Evolutionary conservation across 2,888 invertebrate species (phyloP).

Genomic region (Cantharis nigra): DNA sequence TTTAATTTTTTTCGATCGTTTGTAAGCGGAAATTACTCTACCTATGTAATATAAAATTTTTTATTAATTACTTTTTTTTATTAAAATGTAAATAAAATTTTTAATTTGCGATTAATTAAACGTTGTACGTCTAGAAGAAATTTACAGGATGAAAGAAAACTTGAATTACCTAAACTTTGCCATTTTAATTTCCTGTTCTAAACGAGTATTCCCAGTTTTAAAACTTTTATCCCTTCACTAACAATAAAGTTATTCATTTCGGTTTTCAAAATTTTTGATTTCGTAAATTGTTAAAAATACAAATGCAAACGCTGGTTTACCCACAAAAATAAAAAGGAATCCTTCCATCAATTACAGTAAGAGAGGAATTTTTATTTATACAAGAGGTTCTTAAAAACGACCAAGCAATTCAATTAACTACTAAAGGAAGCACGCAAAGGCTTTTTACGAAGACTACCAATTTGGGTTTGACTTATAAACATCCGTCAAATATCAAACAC

Average conservation of each 20-base stretch:
- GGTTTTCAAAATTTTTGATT: background rate
- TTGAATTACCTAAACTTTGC: background rate
- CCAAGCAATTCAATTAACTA: constrained; percentile 20
- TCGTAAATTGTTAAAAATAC: background rate
- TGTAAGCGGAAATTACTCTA: background rate
- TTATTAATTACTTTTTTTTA: background rate
- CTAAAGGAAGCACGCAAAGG: constrained; percentile 11
- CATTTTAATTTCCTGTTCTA: background rate
- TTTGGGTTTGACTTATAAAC: constrained; percentile 13
- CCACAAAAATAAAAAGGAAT: background rate
- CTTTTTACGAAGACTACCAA: constrained; percentile 7
- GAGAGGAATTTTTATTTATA: background rate
- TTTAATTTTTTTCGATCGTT: background rate
- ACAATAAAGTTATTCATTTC: background rate
- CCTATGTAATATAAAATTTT: background rate
- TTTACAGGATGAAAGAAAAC: background rate
- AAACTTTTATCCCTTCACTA: background rate
- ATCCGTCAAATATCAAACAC: constrained; percentile 13
- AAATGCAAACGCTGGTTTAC: background rate
- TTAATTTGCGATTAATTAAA: background rate
- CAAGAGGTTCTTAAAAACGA: constrained; percentile 12
- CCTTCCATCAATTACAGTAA: background rate
- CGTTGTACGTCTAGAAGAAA: background rate
- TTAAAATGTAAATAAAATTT: background rate
- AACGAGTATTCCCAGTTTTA: background rate